Evolutionary conservation across 2,888 invertebrate genomes (phyloP).

Genomic region (Meteorus colon): DNA sequence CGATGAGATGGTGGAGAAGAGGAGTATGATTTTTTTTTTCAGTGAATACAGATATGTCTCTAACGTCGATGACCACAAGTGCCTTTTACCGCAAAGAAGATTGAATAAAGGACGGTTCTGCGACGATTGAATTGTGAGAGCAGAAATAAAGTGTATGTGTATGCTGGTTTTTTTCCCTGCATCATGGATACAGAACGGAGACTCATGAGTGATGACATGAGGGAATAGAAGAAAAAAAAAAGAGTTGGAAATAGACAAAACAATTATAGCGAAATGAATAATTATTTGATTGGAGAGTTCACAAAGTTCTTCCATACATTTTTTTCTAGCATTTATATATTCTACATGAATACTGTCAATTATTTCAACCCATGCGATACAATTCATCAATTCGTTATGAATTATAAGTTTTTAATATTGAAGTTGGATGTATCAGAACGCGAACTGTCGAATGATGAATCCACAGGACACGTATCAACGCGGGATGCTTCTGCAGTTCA

Average conservation of each 20-base stretch:
- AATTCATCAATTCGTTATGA: neutral
- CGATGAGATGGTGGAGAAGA: neutral
- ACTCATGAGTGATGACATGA: no score
- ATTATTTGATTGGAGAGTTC: neutral
- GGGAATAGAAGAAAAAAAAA: neutral
- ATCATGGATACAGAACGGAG: no score
- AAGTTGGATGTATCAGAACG: neutral
- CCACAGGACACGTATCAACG: neutral
- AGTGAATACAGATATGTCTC: neutral
- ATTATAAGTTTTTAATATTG: neutral
- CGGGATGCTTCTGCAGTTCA: neutral
- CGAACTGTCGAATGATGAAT: neutral
- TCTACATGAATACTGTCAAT: neutral
- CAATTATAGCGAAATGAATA: neutral
- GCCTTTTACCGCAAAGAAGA: neutral
- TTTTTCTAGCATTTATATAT: neutral
- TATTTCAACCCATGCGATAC: neutral
- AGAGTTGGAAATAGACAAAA: neutral
- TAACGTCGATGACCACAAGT: conserved; percentile 3
- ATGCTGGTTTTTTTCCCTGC: no score
- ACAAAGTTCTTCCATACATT: conserved; percentile 2
- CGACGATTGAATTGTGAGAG: no score
- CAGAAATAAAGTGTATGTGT: no score
- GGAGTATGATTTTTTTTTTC: neutral
- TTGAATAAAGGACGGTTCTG: neutral